These are phyloP conservation scores for Papilio helenus DNA, from an alignment of 1,140 invertebrate genomes.

Conservation along the genomic window DNA sequence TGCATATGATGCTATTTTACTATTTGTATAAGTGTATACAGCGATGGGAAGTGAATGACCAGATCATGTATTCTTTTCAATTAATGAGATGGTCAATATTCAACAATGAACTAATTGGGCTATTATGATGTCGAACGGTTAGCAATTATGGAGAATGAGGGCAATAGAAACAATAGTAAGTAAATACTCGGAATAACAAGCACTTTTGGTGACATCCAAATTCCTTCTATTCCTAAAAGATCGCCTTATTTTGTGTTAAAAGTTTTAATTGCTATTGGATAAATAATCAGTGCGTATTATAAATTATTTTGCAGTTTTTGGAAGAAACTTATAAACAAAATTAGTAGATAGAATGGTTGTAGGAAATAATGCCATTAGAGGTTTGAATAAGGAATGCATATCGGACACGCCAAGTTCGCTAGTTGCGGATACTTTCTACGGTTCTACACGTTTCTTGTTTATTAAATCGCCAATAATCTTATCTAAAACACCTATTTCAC, in stretches of 20 bases:
- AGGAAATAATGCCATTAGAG: background rate
- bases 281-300: too few relatives aligned
- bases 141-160: conserved; percentile 2
- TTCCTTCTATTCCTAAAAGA: background rate
- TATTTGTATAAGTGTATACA: background rate
- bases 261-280: background rate
- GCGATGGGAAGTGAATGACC: background rate
- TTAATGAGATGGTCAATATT: background rate
- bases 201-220: background rate
- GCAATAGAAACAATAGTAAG: conserved; percentile 8
- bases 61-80: background rate
- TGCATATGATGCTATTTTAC: background rate
- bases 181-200: background rate
- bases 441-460: conserved; percentile 7
- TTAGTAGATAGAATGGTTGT: background rate
- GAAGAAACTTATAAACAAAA: too few relatives aligned
- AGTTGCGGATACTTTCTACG: background rate
- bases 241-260: background rate
- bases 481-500: background rate
- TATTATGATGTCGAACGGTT: background rate
- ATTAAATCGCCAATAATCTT: conserved; percentile 9
- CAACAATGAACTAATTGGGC: conserved; percentile 2
- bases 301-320: too few relatives aligned
- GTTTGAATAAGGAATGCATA: background rate
- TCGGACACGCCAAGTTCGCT: conserved; percentile 9